Conservation (phyloP, 2,113 vertebrate genomes). For the Aegithalos caudatus region DNA sequence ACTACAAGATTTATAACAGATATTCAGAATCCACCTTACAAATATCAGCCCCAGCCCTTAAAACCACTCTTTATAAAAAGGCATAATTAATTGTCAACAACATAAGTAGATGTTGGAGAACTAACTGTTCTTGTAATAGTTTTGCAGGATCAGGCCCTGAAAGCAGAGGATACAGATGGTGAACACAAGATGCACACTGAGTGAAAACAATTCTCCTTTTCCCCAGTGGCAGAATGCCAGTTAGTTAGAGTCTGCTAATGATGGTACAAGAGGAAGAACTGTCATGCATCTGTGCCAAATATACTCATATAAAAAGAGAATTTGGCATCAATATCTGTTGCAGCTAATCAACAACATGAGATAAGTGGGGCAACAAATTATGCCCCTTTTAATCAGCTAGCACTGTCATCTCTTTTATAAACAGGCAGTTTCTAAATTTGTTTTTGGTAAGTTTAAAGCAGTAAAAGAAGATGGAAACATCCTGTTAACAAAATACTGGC, state of each 20-base stretch:
- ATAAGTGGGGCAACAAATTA: constrained; percentile 3
- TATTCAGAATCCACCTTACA: background rate
- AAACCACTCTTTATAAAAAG: background rate
- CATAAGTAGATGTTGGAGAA: background rate
- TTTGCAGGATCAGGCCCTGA: background rate
- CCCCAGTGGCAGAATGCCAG: background rate
- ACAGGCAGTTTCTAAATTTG: constrained; percentile 9
- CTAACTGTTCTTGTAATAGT: background rate
- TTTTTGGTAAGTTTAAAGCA: background rate
- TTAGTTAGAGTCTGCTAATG: background rate
- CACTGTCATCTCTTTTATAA: background rate
- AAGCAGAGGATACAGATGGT: background rate
- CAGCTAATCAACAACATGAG: constrained; percentile 26
- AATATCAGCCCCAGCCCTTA: background rate
- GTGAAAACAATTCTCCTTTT: background rate
- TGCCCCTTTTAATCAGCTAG: constrained; percentile 18
- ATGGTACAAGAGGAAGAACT: constrained; percentile 1
- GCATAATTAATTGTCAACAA: background rate
- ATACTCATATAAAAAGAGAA: constrained; percentile 22
- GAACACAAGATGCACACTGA: background rate
- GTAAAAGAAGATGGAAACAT: background rate
- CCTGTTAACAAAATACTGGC: background rate
- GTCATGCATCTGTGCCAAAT: background rate
- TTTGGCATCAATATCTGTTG: background rate
- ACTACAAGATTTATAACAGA: background rate